A percentile compares a stretch with the other conserved stretches of the same genome.
phyloP scores from a whole-genome alignment of 2,888 invertebrate species.

The Temnothorax rugatulus region DNA sequence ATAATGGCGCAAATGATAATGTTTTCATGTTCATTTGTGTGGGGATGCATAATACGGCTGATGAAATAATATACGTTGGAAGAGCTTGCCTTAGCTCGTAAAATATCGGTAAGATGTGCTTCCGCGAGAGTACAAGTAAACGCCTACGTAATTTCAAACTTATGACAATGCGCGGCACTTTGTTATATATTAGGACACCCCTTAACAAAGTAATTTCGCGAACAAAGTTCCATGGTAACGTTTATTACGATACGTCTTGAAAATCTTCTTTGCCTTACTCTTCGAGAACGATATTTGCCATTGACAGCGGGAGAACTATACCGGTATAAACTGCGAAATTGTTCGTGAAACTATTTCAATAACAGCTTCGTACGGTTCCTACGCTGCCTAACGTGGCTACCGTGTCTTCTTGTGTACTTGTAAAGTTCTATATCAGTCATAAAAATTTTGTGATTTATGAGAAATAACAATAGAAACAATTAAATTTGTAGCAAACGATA shows the following conservation, averaged over 20 bases:
- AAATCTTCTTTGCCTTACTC: constrained; percentile 35
- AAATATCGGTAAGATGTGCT: neutral
- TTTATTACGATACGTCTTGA: constrained; percentile 21
- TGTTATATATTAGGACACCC: neutral
- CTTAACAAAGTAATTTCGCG: constrained; percentile 51
- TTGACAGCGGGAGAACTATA: constrained; percentile 27
- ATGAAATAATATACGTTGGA: neutral
- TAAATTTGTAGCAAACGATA: constrained; percentile 16
- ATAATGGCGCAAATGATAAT: neutral
- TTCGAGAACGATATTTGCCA: constrained; percentile 51
- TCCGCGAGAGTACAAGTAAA: neutral
- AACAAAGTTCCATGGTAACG: constrained; percentile 49
- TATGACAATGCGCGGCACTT: neutral
- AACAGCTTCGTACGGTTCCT: constrained; percentile 49
- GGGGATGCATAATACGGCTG: neutral
- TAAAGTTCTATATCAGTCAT: neutral
- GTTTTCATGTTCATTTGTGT: neutral
- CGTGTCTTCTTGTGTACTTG: constrained; percentile 9
- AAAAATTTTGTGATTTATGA: constrained; percentile 3
- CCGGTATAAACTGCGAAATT: constrained; percentile 56
- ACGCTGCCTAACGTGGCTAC: neutral
- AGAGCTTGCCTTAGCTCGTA: neutral
- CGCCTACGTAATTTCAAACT: neutral
- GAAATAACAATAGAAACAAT: constrained; percentile 18
- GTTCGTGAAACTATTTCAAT: constrained; percentile 75